Conservation (phyloP, 2,888 invertebrate species). For the Taphrorychus bicolor region DNA sequence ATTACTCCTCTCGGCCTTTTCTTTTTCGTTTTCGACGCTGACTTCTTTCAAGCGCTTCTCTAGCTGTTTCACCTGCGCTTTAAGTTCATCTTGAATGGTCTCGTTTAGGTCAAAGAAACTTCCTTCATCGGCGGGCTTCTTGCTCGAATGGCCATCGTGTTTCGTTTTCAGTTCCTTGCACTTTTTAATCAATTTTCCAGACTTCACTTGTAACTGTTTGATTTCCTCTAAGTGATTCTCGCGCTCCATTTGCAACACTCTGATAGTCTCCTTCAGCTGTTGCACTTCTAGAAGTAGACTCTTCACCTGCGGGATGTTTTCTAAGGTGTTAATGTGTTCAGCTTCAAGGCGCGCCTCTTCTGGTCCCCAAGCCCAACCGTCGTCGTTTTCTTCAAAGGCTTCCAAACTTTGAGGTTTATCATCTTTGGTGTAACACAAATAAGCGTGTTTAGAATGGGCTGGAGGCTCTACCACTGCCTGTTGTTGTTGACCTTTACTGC, state of each 20-base stretch:
- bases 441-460: constrained; percentile 50
- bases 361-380: constrained; percentile 69
- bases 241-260: constrained; percentile 66
- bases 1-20: constrained; percentile 71
- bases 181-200: constrained; percentile 81
- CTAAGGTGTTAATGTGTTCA: constrained; percentile 55
- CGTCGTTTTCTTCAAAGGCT: constrained; percentile 60
- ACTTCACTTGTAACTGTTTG: constrained; percentile 71
- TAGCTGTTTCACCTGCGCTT: constrained; percentile 69
- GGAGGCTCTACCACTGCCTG: constrained; percentile 47
- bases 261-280: constrained; percentile 67
- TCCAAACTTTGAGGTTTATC: constrained; percentile 40
- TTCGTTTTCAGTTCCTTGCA: constrained; percentile 81
- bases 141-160: constrained; percentile 64
- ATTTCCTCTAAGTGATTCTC: constrained; percentile 68
- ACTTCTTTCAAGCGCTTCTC: constrained; percentile 72
- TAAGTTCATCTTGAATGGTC: constrained; percentile 83
- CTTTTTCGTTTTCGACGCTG: constrained; percentile 66
- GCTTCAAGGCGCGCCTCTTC: constrained; percentile 64
- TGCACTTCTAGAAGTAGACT: constrained; percentile 58
- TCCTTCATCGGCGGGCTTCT: constrained; percentile 49
- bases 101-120: constrained; percentile 72
- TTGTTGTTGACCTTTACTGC: constrained; percentile 25
- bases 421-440: constrained; percentile 52
- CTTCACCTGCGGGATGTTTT: constrained; percentile 47